phyloP scores from a whole-genome alignment of 2,797 vertebrate species.

The Leucoraja ocellata region DNA sequence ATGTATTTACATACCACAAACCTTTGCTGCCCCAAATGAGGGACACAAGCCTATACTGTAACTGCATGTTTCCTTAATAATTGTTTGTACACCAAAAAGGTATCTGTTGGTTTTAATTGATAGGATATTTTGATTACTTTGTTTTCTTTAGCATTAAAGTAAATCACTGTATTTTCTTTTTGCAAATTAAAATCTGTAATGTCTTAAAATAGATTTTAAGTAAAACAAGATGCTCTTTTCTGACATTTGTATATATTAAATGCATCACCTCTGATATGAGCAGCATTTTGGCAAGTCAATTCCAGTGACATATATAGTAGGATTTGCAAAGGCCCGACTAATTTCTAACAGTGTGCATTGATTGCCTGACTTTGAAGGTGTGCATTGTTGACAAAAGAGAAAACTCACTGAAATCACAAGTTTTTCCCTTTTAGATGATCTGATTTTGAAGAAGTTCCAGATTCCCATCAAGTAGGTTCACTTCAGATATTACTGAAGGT shows the following conservation, averaged over 20 bases:
- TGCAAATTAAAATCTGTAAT: not conserved
- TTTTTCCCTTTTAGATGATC: not conserved
- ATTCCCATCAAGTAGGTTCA: not conserved
- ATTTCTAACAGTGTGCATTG: not conserved
- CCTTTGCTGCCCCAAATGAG: not conserved
- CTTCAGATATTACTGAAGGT: not conserved
- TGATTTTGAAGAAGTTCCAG: not conserved
- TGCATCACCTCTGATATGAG: too few relatives aligned
- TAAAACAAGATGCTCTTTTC: not conserved
- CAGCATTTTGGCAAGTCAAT: not conserved
- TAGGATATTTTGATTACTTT: not conserved
- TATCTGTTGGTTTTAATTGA: not conserved
- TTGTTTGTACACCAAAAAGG: not conserved
- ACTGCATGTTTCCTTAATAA: not conserved
- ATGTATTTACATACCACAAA: conserved; percentile 1
- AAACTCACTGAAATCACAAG: not conserved
- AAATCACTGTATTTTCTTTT: not conserved
- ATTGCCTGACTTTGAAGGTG: not conserved
- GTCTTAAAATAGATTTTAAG: not conserved
- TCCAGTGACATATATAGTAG: not conserved
- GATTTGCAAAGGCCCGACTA: not conserved
- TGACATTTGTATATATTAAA: not conserved
- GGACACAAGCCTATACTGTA: not conserved
- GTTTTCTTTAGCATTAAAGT: not conserved
- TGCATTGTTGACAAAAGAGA: not conserved